Evolutionary conservation across 1,140 invertebrate species (phyloP), one percentile per base, ranked within the genome.

Genomic region (Bathynomus jamesi): DNA sequence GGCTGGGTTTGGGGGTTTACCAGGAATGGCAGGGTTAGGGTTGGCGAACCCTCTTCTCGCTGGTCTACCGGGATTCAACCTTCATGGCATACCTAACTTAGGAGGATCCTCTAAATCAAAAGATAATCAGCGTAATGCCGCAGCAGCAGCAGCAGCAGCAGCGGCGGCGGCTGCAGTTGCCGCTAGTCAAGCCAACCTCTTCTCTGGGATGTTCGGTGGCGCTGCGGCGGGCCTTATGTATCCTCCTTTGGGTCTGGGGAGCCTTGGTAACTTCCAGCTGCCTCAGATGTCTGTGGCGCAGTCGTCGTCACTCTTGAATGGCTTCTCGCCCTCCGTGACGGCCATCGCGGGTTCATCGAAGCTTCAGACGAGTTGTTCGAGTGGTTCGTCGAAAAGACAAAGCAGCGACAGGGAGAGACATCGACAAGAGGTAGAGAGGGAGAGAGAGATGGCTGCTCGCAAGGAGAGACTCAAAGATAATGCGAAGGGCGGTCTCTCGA

Each of bases 221-320:
- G 67, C 65, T 28, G 61, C 75, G 17, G 75, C 76, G 4, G 72
- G 73, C 17, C 65, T 74, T n/a, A 75, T 78, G 71, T 78, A 78
- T 32, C 77, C 77, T 28, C 75, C 72, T 24, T 40, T 76, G 30
- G 75, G 72, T 31, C 72, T 74, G 27, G 72, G 72, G 24, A 65
- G 72, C 24, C 46, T 73, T 40, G 72, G 75, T 25, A 68, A 67
- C 53, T 73, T 73, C 67, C 72, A 70, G 32, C 62, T 76, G 40
- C 72, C 75, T 46, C 53, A 66, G 27, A 76, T 76, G 69, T 73
- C 75, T 31, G 70, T 68, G 4, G 72, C 71, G 11, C 65, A 63
- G 13, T 68, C 66, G 31, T 67, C 72, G 27, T 46, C 61, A 46
- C 66, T 76, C 21, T 70, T 76, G 13, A 76, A 76, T 61, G 75